Evolutionary conservation across 2,797 vertebrate genomes (phyloP), one percentile per base, ranked within the genome.

Genomic region (Sebastes oblongus): DNA sequence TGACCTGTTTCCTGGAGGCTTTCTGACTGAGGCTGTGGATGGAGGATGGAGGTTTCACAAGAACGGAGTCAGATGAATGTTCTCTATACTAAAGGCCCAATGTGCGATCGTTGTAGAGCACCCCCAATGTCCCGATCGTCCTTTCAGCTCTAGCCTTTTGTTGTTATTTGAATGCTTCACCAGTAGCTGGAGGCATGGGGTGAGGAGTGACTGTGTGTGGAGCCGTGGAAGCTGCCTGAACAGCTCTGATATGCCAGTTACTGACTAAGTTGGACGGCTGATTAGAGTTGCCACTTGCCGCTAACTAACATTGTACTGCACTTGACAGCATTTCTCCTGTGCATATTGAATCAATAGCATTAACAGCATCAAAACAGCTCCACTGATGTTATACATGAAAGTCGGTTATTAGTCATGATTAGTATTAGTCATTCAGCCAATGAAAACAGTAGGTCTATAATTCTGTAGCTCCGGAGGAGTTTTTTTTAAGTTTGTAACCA

Each of bases 1-100:
- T 93, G 91, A 93, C 91, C 91, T 93, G 89, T 93, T 92, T 93
- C 92, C 91, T 88, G 84, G 64, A 91, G 91, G 91, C 89, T 86
- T 89, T 92, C 78, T 82, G 73, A 77, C 22, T 65, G 62, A 65
- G 75, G 72, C 71, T 32, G 52, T 73, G 81, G 84, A 87, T 78
- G 75, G 75, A 83, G 83, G 80, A 85, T 77, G 73, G 34, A 75
- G 79, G 64, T 83, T 86, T 86, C 71, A 70, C 72, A 42, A 75
- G 80, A 83, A 83, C 65, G 12, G 46, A 60, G 56, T 59, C 50
- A 72, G 54, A 78, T 86, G 84, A 89, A 91, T 82, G 71, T 59
- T 55, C 29, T 76, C 27, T 14, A 32, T 29, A 66, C 46, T 71
- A 50, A 80, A 58, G n/a, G 18, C 54, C 25, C 80, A 36, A 20